Percentiles rank a stretch among this genome's conserved stretches.
Evolutionary conservation across 1,140 invertebrate genomes (phyloP).

Genomic region (Leptinotarsa texana): DNA sequence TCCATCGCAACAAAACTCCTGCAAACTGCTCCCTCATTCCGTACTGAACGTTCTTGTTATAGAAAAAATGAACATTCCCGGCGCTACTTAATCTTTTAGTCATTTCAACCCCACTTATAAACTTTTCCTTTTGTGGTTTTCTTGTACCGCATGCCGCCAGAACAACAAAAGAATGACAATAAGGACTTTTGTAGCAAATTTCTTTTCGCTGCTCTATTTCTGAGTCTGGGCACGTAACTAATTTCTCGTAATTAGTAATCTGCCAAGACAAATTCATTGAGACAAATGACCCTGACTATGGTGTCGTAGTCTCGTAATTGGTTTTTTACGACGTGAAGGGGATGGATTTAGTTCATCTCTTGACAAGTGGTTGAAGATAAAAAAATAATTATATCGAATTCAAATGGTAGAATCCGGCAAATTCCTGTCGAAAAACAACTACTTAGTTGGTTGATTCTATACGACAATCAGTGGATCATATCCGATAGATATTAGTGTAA

Average conservation of each 20-base stretch:
- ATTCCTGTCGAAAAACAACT: too few species aligned
- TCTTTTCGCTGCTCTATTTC: not conserved
- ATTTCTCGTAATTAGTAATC: not conserved
- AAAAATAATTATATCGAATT: too few species aligned
- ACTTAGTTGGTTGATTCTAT: too few species aligned
- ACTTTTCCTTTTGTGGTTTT: constrained; percentile 2
- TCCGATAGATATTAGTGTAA: too few species aligned
- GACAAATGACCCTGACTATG: not conserved
- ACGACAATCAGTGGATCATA: too few species aligned
- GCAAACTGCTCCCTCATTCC: not conserved
- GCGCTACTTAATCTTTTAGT: not conserved
- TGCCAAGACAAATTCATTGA: not conserved
- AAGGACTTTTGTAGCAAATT: not conserved
- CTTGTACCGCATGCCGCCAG: not conserved
- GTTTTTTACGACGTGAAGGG: too few species aligned
- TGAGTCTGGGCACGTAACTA: not conserved
- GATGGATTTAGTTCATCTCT: too few species aligned
- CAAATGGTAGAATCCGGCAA: too few species aligned
- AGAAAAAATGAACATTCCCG: not conserved
- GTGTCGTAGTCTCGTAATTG: too few species aligned
- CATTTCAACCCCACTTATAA: not conserved
- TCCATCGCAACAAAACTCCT: not conserved
- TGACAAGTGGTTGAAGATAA: too few species aligned
- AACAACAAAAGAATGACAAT: not conserved
- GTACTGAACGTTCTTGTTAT: not conserved